These are phyloP conservation scores for Anthophora plumipes DNA, from an alignment of 2,888 invertebrate genomes.

Conservation along the genomic window DNA sequence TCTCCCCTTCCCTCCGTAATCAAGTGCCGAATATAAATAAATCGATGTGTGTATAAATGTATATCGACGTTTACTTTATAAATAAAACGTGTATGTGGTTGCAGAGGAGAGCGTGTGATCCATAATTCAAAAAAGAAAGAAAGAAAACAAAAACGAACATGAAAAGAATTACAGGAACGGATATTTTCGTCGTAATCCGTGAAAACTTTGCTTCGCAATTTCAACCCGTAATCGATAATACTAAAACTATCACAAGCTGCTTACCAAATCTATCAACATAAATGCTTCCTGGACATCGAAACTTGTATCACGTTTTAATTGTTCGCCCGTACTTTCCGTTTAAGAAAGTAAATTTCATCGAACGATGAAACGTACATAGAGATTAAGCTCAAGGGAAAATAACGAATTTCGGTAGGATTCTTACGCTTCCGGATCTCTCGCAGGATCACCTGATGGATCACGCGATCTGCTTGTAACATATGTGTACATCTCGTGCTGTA, in stretches of 20 bases:
- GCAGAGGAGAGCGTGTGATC: constrained; percentile 21
- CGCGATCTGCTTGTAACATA: constrained; percentile 4
- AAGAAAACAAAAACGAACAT: too few relatives aligned
- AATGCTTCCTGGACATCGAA: neutral
- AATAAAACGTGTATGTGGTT: constrained; percentile 30
- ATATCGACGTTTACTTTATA: constrained; percentile 62
- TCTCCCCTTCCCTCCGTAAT: constrained; percentile 32
- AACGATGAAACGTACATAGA: neutral
- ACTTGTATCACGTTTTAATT: neutral
- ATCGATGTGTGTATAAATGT: constrained; percentile 52
- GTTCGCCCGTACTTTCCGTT: neutral
- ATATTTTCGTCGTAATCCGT: neutral
- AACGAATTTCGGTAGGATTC: neutral
- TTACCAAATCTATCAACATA: too few relatives aligned
- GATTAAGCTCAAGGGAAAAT: neutral
- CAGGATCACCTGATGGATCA: neutral
- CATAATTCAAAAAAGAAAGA: neutral
- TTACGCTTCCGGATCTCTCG: neutral
- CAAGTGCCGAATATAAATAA: constrained; percentile 56
- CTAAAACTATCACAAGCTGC: too few relatives aligned
- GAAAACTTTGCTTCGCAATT: neutral
- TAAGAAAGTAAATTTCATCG: too few relatives aligned
- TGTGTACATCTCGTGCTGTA: constrained; percentile 68
- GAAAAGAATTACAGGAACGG: too few relatives aligned
- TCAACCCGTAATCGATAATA: too few relatives aligned